These are phyloP conservation scores for Prolemur simus DNA, from an alignment of 2,113 vertebrate genomes.

Conservation along the genomic window DNA sequence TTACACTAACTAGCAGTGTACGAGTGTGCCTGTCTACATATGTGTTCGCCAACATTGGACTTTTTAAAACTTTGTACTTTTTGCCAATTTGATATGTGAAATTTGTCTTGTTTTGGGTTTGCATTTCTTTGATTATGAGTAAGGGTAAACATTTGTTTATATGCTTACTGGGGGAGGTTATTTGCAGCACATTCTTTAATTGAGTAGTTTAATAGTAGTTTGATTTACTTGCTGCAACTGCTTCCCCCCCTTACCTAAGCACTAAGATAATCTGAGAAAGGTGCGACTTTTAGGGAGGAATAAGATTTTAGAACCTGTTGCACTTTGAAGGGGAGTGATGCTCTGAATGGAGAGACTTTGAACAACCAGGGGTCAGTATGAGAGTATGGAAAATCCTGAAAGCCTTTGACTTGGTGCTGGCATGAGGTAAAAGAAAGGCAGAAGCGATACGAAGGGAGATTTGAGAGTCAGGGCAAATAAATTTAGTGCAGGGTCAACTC, in stretches of 20 bases:
- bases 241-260: not conserved
- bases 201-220: not conserved
- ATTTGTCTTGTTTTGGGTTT: constrained; percentile 37
- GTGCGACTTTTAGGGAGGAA: not conserved
- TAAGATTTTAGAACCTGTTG: not conserved
- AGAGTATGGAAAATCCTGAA: not conserved
- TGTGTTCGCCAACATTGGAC: not conserved
- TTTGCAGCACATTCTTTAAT: not conserved
- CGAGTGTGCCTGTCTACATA: not conserved
- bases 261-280: not conserved
- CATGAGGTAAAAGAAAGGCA: not conserved
- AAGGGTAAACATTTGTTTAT: not conserved
- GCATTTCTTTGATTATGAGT: constrained; percentile 19
- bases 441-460: not conserved
- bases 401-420: not conserved
- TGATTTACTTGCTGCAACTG: not conserved
- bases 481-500: not conserved
- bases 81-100: not conserved
- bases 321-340: not conserved
- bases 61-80: constrained; percentile 3
- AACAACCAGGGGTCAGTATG: not conserved
- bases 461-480: not conserved
- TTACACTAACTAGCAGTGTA: not conserved
- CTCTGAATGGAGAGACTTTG: not conserved
- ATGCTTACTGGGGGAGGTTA: not conserved